Conservation (phyloP, 2,797 vertebrate genomes). For the Pygocentrus nattereri region DNA sequence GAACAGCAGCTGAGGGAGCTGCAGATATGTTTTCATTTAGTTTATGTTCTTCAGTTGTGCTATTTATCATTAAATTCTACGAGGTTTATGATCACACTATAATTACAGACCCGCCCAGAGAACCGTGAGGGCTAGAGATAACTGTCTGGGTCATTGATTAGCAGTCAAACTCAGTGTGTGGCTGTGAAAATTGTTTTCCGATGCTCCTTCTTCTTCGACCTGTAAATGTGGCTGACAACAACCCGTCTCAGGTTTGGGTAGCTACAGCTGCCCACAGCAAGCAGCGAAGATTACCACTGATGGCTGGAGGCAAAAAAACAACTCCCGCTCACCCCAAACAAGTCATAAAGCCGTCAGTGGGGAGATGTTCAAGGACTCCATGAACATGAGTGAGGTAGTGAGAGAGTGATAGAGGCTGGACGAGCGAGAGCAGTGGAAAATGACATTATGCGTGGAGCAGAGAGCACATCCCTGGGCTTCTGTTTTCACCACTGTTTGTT, state of each 20-base stretch:
- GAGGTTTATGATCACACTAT: not conserved
- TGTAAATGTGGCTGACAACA: slow-evolving; percentile 32
- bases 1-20: slow-evolving; percentile 7
- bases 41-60: slow-evolving; percentile 5
- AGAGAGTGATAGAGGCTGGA: not conserved
- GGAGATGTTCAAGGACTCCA: slow-evolving; percentile 76
- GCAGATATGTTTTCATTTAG: not conserved
- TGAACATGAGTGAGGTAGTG: slow-evolving; percentile 65
- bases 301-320: slow-evolving; percentile 71
- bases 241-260: slow-evolving; percentile 49
- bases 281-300: slow-evolving; percentile 73
- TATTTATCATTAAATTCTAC: slow-evolving; percentile 18
- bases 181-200: slow-evolving; percentile 21
- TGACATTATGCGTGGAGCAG: slow-evolving; percentile 53
- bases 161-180: slow-evolving; percentile 37
- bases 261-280: slow-evolving; percentile 52
- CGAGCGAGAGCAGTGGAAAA: slow-evolving; percentile 55
- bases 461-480: slow-evolving; percentile 70
- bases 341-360: slow-evolving; percentile 77
- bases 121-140: slow-evolving; percentile 27
- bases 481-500: slow-evolving; percentile 56
- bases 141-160: slow-evolving; percentile 39
- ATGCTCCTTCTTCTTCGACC: slow-evolving; percentile 27
- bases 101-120: slow-evolving; percentile 11
- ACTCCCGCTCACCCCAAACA: slow-evolving; percentile 69